A percentile compares a stretch with the other conserved stretches of the same genome.
phyloP scores from a whole-genome alignment of 64 coral and sea anemone genomes.

The Catalaphyllia jardinei region DNA sequence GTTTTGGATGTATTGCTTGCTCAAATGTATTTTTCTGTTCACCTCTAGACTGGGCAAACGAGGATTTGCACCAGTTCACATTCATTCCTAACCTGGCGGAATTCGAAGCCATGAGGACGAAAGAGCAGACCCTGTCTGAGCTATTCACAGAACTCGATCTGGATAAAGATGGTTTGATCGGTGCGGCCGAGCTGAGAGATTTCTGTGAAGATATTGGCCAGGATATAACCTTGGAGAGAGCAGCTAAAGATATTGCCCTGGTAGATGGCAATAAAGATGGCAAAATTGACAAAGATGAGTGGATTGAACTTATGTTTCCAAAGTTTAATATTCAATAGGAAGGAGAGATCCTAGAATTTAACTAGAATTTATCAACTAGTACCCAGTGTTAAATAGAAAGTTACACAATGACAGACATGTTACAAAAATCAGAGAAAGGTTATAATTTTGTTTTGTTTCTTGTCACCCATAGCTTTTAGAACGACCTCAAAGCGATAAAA shows the following conservation, averaged over 20 bases:
- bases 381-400: not conserved
- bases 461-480: too few species aligned
- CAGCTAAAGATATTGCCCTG: conserved; percentile 89
- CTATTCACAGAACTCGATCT: conserved; percentile 90
- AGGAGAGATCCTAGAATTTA: not conserved
- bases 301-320: conserved; percentile 99
- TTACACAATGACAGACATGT: too few species aligned
- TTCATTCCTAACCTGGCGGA: conserved; percentile 96
- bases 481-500: too few species aligned
- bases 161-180: conserved; percentile 92
- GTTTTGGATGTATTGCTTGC: too few species aligned
- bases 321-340: conserved; percentile 94
- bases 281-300: conserved; percentile 94
- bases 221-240: conserved; percentile 81
- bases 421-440: too few species aligned
- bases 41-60: conserved; percentile 70
- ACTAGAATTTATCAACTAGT: not conserved
- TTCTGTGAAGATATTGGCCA: conserved; percentile 98
- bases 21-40: not conserved
- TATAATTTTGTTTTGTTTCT: too few species aligned
- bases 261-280: conserved; percentile 91
- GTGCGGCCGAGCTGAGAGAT: conserved; percentile 78
- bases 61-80: conserved; percentile 84
- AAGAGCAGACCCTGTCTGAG: conserved; percentile 96
- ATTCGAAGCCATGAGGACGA: conserved; percentile 94